Conservation (phyloP, 2,888 invertebrate species). For the Protodeltote pygarga region DNA sequence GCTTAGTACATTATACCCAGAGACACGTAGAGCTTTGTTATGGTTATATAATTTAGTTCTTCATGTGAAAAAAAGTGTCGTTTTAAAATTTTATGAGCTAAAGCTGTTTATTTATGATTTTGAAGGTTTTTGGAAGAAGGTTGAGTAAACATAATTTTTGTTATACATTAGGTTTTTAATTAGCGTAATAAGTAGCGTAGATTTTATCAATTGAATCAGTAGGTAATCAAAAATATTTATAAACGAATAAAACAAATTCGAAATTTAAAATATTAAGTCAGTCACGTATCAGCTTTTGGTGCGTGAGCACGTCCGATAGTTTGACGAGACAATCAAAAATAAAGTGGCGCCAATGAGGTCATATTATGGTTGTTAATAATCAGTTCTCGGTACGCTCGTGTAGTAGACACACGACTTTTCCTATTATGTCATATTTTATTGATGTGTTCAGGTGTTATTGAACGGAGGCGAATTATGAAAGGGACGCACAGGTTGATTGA, state of each 20-base stretch:
- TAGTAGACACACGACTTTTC: constrained; percentile 61
- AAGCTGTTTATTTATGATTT: too few relatives aligned
- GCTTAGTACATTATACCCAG: too few relatives aligned
- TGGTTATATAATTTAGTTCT: too few relatives aligned
- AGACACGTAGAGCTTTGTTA: too few relatives aligned
- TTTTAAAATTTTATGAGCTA: too few relatives aligned
- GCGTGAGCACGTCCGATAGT: constrained; percentile 66
- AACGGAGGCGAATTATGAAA: constrained; percentile 31
- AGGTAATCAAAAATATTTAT: neutral
- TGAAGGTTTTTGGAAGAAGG: too few relatives aligned
- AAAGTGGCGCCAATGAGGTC: constrained; percentile 65
- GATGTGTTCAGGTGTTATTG: constrained; percentile 42
- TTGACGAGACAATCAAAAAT: constrained; percentile 65
- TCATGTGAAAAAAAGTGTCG: too few relatives aligned
- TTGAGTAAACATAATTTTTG: too few relatives aligned
- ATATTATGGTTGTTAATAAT: constrained; percentile 58
- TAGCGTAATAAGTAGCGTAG: too few relatives aligned
- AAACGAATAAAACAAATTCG: constrained; percentile 7
- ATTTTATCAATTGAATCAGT: neutral
- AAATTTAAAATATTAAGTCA: constrained; percentile 35
- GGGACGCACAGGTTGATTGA: constrained; percentile 34
- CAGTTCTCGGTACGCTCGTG: constrained; percentile 62
- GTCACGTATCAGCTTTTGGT: constrained; percentile 56
- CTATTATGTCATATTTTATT: constrained; percentile 54
- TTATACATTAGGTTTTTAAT: too few relatives aligned